phyloP scores from a whole-genome alignment of 2,113 vertebrate species.

The Polypterus bichir region DNA sequence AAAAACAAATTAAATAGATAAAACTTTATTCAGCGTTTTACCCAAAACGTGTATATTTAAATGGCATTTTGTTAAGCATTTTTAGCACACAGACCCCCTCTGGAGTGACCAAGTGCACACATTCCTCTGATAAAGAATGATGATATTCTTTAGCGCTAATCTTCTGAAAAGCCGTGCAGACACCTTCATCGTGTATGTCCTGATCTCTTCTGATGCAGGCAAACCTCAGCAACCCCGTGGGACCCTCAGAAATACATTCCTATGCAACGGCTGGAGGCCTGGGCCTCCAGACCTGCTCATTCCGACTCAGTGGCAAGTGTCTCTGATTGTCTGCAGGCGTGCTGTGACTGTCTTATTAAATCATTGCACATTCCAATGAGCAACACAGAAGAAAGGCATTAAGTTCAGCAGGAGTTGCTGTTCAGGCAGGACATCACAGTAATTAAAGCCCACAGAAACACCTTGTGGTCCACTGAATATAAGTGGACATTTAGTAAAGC shows the following conservation, averaged over 20 bases:
- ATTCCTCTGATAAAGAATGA: too few species aligned
- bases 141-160: too few species aligned
- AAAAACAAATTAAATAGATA: too few species aligned
- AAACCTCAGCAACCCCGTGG: slow-evolving; percentile 20
- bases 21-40: too few species aligned
- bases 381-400: slow-evolving; percentile 33
- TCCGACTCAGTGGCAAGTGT: slow-evolving; percentile 36
- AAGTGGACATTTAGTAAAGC: too few species aligned
- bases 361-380: slow-evolving; percentile 43
- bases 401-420: background rate
- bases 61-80: too few species aligned
- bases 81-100: too few species aligned
- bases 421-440: background rate
- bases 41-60: too few species aligned
- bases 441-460: background rate
- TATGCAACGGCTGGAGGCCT: background rate
- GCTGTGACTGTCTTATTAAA: slow-evolving; percentile 39
- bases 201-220: slow-evolving; percentile 18
- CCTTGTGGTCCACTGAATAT: too few species aligned
- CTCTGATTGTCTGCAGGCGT: slow-evolving; percentile 33
- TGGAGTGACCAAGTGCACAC: too few species aligned
- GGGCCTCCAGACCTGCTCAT: slow-evolving; percentile 19
- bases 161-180: too few species aligned
- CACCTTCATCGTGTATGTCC: too few species aligned
- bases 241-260: slow-evolving; percentile 17